Base-by-base conservation (phyloP, 2,797 vertebrate species). In the Gymnoscopelus microlampas region DNA sequence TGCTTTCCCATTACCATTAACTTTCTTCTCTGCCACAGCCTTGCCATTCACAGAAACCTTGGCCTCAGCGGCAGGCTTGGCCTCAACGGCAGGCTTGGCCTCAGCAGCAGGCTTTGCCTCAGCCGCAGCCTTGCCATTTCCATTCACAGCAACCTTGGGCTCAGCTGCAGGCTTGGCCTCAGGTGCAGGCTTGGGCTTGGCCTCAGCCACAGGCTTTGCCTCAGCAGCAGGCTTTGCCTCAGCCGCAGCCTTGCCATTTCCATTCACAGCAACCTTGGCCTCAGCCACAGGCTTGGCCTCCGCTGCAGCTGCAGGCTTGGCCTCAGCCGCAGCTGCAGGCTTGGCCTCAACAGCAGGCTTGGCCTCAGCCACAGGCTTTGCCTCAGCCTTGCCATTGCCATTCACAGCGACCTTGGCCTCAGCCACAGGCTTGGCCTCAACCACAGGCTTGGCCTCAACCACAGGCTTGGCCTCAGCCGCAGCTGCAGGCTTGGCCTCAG, bases 161-260 rank as follows among this genome's bases (percentile, higher is more conserved):
- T 44, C 39, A 44, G 39, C 39, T 44, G 39, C 39, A 44, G 7
- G 1, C 39, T 44, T 44, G 39, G 39, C 39, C 9, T 9, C 39
- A 10, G 39, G 8, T 10, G 39, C 39, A 44, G 39, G 39, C 39
- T 44, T 44, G 39, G 2, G 39, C 66, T 76, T 62, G 14, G 56
- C 66, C 13, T 59, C 56, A 49, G 19, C 53, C 6, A 24, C 49
- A 50, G 39, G 50, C 14, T 75, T 51, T 24, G 66, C 54, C 29
- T 47, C 63, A 12, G 44, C 68, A 7, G 44, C 7, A 35, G 59
- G 62, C 68, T 90, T 90, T 72, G 77, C 81, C 74, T 75, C 56
- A 53, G 87, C 53, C 60, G 88, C 84, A 35, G 59, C 61, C 68
- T 90, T 90, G 74, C 78, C 82, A 72, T 89, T 90, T 60, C 76